Base-by-base conservation (phyloP, 2,113 vertebrate genomes). In the Xyrauchen texanus region DNA sequence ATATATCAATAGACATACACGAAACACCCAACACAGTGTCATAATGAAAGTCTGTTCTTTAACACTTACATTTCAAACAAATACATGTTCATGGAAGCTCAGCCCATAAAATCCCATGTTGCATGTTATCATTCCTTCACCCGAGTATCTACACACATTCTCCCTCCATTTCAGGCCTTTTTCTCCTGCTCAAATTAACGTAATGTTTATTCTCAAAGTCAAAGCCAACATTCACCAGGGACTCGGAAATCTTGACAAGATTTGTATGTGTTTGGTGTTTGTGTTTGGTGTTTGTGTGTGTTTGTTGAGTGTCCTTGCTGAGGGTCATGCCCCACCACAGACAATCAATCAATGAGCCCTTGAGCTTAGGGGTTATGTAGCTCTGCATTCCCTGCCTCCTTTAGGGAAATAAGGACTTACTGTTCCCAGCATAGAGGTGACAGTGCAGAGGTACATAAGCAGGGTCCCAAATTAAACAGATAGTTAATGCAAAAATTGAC, bases 171-270 rank as follows among this genome's bases (percentile, higher is more conserved):
- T 52, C 15, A 64, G 21, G 8, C 46, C 16, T 61, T 4, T 55
- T 57, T 61, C 8, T 73, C n/a, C 8, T 42, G 76, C 73, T 77
- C 34, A 81, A 9, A 61, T 66, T 78, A 83, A 76, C 66, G 77
- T 46, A 68, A 86, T 82, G 80, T 86, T 80, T 34, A 34, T 82
- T 82, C 85, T 87, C 86, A 87, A 83, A 87, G 84, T 86, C 83
- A 88, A 73, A 85, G 21, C 21, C 21, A 34, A 3, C 21, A 34
- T 34, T 86, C 79, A 72, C 79, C 65, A 78, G 82, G 86, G 82
- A 84, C 63, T 34, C 66, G 77, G 85, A 83, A 86, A 85, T 61
- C 57, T 71, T 83, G 47, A 55, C 76, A 63, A 68, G 81, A 5
- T 68, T 45, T 76, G 63, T 77, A 63, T 64, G 76, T 64, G 53